phyloP scores from a whole-genome alignment of 2,888 invertebrate species.

The Platycheirus albimanus region DNA sequence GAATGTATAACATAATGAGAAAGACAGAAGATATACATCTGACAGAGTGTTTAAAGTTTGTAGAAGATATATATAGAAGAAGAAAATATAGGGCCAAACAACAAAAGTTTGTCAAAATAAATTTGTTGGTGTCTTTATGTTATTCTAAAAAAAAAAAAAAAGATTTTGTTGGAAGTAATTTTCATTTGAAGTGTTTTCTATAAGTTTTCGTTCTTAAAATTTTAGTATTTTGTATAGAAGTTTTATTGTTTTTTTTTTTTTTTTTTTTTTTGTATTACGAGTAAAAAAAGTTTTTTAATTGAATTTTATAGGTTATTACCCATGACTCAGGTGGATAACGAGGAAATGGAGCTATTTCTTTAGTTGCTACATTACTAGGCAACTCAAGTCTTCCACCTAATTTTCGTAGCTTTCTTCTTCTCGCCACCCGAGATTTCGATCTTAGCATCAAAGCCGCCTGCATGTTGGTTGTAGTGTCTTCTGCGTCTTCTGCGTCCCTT shows the following conservation, averaged over 20 bases:
- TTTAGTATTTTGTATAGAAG: constrained; percentile 56
- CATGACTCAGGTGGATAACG: constrained; percentile 92
- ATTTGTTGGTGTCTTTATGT: constrained; percentile 20
- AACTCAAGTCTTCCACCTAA: constrained; percentile 91
- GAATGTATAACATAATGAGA: constrained; percentile 39
- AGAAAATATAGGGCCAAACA: constrained; percentile 57
- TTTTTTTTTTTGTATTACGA: constrained; percentile 66
- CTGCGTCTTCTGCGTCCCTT: constrained; percentile 76
- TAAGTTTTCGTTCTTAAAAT: constrained; percentile 21
- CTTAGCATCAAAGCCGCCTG: constrained; percentile 96
- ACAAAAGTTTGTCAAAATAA: constrained; percentile 52
- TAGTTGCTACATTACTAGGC: constrained; percentile 94
- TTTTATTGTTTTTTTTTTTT: constrained; percentile 78
- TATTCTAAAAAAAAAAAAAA: constrained; percentile 2
- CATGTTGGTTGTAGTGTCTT: constrained; percentile 85
- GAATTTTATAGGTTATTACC: constrained; percentile 83
- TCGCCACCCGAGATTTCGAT: constrained; percentile 93
- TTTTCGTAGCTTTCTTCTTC: constrained; percentile 89
- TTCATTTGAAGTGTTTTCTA: constrained; percentile 29
- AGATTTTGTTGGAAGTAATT: constrained; percentile 31
- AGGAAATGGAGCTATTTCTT: constrained; percentile 93
- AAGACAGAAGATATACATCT: constrained; percentile 39
- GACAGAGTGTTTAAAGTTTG: constrained; percentile 20
- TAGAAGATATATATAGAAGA: constrained; percentile 40
- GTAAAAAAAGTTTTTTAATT: constrained; percentile 71